Conservation (phyloP, 2,113 vertebrate species). For the Reinhardtius hippoglossoides region DNA sequence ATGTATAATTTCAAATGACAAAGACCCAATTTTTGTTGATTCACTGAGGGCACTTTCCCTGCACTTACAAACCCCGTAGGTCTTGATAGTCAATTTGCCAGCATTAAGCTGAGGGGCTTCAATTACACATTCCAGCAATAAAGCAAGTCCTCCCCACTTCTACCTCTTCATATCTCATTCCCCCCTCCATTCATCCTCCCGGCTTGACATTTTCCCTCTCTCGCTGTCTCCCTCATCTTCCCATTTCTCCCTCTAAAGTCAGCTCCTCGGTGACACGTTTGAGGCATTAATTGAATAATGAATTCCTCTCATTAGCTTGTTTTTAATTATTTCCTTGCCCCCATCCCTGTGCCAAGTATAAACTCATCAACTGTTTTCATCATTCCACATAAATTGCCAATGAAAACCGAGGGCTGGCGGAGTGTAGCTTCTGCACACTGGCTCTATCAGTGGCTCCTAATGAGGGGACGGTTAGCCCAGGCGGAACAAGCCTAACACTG, state of each 20-base stretch:
- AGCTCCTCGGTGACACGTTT: slow-evolving; percentile 66
- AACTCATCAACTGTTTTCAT: slow-evolving; percentile 76
- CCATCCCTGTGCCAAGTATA: slow-evolving; percentile 57
- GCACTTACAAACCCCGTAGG: slow-evolving; percentile 50
- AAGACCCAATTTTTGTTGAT: slow-evolving; percentile 62
- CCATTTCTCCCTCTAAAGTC: slow-evolving; percentile 65
- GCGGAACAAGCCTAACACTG: slow-evolving; percentile 72
- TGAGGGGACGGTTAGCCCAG: slow-evolving; percentile 74
- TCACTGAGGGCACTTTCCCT: slow-evolving; percentile 62
- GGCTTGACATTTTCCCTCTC: slow-evolving; percentile 70
- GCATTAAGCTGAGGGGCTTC: slow-evolving; percentile 69
- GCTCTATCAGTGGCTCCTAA: slow-evolving; percentile 73
- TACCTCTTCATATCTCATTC: slow-evolving; percentile 61
- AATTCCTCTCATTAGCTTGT: slow-evolving; percentile 81
- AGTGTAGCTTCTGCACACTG: slow-evolving; percentile 59
- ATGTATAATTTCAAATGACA: slow-evolving; percentile 68
- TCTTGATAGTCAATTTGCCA: slow-evolving; percentile 71
- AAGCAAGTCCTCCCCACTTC: slow-evolving; percentile 53
- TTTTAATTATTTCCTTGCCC: slow-evolving; percentile 80
- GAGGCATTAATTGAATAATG: slow-evolving; percentile 81
- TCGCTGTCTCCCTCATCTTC: slow-evolving; percentile 57
- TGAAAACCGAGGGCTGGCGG: slow-evolving; percentile 65
- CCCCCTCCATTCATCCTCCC: slow-evolving; percentile 65
- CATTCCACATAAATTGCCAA: slow-evolving; percentile 73
- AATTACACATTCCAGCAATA: slow-evolving; percentile 73